These are phyloP conservation scores for Sarcophaga peregrina DNA, from an alignment of 1,140 invertebrate genomes.

Conservation along the genomic window DNA sequence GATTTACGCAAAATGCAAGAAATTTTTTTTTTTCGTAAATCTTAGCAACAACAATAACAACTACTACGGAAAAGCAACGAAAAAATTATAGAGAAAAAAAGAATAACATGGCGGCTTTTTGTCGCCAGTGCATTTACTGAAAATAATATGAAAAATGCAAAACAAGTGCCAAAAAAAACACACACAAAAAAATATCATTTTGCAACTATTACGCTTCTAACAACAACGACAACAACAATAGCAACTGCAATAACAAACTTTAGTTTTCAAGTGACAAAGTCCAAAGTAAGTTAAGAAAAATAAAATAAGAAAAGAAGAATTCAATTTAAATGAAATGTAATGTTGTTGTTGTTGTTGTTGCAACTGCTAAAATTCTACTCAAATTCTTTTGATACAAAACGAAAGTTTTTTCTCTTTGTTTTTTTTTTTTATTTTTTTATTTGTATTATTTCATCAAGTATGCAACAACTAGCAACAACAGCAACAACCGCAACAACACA, in stretches of 20 bases:
- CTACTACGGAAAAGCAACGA: not conserved
- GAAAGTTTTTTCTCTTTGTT: slow-evolving; percentile 3
- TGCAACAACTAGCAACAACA: not conserved
- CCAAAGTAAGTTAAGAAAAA: not conserved
- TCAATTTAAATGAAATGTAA: not conserved
- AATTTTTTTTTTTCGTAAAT: not conserved
- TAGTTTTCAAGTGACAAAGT: slow-evolving; percentile 4
- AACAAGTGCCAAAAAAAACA: slow-evolving; percentile 1
- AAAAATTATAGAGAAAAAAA: not conserved
- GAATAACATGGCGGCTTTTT: slow-evolving; percentile 14
- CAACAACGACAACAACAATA: not conserved
- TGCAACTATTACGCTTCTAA: not conserved
- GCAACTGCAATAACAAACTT: not conserved
- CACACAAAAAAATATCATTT: too few species aligned
- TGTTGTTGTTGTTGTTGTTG: not conserved
- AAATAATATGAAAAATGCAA: slow-evolving; percentile 9
- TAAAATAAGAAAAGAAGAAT: not conserved
- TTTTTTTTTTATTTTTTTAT: not conserved
- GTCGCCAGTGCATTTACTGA: slow-evolving; percentile 13
- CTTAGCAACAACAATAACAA: not conserved
- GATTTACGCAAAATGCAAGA: not conserved
- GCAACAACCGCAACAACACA: not conserved
- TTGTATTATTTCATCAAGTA: too few species aligned
- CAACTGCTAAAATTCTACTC: not conserved
- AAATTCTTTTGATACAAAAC: not conserved